A percentile compares a stretch with the other conserved stretches of the same genome.
Conservation (phyloP, 2,797 vertebrate species). For the Notoglanidium macrostoma region DNA sequence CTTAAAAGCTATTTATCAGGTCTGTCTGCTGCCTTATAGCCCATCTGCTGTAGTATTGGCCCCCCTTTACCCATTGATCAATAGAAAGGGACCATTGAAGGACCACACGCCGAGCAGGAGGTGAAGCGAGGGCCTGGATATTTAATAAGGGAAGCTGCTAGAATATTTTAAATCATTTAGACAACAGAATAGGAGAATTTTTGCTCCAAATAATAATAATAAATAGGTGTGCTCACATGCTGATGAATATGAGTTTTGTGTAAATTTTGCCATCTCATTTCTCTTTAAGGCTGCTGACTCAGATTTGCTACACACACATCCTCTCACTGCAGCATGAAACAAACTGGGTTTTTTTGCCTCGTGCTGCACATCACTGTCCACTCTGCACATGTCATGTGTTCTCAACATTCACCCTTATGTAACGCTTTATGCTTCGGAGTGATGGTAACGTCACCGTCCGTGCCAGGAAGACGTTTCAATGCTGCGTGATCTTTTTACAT, state of each 20-base stretch:
- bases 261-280: background rate
- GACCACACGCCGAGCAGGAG: background rate
- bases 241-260: background rate
- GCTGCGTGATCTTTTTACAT: background rate
- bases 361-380: background rate
- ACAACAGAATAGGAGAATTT: background rate
- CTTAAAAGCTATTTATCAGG: background rate
- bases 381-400: background rate
- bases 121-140: background rate
- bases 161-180: no score
- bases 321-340: conserved; percentile 3
- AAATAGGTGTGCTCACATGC: background rate
- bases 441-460: background rate
- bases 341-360: background rate
- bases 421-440: background rate
- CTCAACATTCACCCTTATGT: background rate
- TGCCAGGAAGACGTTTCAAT: background rate
- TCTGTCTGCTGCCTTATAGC: background rate
- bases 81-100: background rate
- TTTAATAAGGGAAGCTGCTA: background rate
- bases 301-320: background rate
- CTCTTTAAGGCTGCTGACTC: conserved; percentile 41
- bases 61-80: background rate
- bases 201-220: background rate
- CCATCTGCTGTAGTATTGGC: background rate